phyloP scores from a whole-genome alignment of 2,888 invertebrate species.

The Eustalomyia histrio region DNA sequence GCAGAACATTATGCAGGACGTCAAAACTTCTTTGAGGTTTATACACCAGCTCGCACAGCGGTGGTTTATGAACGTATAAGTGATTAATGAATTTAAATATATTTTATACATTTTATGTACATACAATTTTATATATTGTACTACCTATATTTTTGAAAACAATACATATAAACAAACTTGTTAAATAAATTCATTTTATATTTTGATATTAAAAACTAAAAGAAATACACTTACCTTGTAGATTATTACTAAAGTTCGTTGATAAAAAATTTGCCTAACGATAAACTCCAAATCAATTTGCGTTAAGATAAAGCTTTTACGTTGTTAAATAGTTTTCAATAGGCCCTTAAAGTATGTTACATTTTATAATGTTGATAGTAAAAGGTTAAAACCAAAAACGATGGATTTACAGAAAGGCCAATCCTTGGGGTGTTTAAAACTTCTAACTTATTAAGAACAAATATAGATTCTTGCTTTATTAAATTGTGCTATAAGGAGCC shows the following conservation, averaged over 20 bases:
- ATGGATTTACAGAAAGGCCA: too few species aligned
- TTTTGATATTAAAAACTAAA: slow-evolving; percentile 15
- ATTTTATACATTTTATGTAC: background rate
- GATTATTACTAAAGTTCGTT: background rate
- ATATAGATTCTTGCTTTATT: background rate
- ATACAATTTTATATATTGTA: too few species aligned
- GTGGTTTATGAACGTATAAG: slow-evolving; percentile 82
- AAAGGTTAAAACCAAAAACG: too few species aligned
- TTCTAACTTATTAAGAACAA: background rate
- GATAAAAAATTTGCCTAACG: background rate
- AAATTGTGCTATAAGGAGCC: too few species aligned
- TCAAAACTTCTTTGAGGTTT: slow-evolving; percentile 83
- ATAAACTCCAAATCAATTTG: too few species aligned
- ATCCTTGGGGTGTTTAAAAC: too few species aligned
- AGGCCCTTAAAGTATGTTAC: too few species aligned
- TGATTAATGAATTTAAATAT: slow-evolving; percentile 66
- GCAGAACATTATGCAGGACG: slow-evolving; percentile 86
- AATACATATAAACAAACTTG: slow-evolving; percentile 11
- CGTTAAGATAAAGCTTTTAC: too few species aligned
- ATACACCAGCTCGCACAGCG: slow-evolving; percentile 87
- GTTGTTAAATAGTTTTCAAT: too few species aligned
- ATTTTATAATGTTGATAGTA: too few species aligned
- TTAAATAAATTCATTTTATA: slow-evolving; percentile 25
- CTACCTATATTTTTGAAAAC: background rate
- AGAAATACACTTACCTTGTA: background rate